Evolutionary conservation across 2,113 vertebrate species (phyloP), one percentile per base, ranked within the genome.

Genomic region (Bothrops jararaca): DNA sequence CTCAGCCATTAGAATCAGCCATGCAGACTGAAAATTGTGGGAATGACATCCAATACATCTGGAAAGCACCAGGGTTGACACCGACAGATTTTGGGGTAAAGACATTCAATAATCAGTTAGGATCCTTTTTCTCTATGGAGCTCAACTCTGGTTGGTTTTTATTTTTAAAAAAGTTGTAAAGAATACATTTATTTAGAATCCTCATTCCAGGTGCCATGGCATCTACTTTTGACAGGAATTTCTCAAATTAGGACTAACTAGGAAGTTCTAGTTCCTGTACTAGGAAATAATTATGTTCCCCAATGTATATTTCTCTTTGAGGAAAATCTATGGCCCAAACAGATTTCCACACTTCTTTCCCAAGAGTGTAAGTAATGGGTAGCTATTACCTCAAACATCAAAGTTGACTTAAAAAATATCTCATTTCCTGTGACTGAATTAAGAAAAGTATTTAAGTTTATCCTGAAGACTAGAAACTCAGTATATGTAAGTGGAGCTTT

Each of bases 161-260:
- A 54, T 0, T 89, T 29, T 39, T 12, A 90, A 80, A 80, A 80
- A 90, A 93, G 85, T 34, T 94, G 96, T 94, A 91, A 95, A 95
- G 94, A 88, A 52, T 23, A 89, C 29, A 3, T 92, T 48, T 48
- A 90, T 91, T 54, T 22, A 8, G 53, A 48, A 54, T 95, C 86
- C 60, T 93, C 94, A 91, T 53, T 92, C 92, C 91, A 91, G 88
- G 54, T 94, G 95, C 87, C 22, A 64, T 96, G 96, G 97, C 98
- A 98, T 98, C 98, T 98, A 97, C 96, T 97, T 98, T 97, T 97
- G 97, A 98, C 98, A 98, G 97, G 94, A 97, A 96, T 95, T 96
- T 96, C 97, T 98, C 98, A 98, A 98, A 98, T 98, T 97, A 97
- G 98, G 97, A 97, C 93, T 95, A 34, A 69, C n/a, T 5, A 69